These are phyloP conservation scores for Probosciger aterrimus DNA, from an alignment of 2,113 vertebrate species.

Conservation along the genomic window DNA sequence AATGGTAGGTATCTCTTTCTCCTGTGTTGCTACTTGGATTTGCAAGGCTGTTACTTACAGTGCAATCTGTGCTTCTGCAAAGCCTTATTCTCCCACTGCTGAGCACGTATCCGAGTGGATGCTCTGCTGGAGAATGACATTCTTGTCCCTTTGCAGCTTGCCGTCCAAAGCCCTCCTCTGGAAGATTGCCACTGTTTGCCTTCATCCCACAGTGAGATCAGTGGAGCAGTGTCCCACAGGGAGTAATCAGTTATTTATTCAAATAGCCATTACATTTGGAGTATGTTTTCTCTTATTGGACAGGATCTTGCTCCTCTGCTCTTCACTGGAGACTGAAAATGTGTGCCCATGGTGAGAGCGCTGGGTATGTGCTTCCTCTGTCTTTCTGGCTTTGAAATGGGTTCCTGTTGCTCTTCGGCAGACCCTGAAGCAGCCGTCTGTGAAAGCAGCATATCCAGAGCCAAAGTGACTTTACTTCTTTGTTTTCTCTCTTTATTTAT, in stretches of 20 bases:
- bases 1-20: neutral
- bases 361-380: neutral
- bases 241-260: neutral
- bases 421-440: neutral
- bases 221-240: neutral
- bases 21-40: neutral
- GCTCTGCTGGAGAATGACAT: accelerated
- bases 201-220: neutral
- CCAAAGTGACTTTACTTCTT: constrained; percentile 20
- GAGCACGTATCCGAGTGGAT: neutral
- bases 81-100: neutral
- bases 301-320: neutral
- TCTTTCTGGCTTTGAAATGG: constrained; percentile 24
- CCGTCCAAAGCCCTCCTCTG: neutral
- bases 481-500: constrained; percentile 33
- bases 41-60: neutral
- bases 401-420: constrained; percentile 53
- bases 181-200: neutral
- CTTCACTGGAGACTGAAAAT: neutral
- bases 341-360: neutral
- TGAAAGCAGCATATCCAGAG: neutral
- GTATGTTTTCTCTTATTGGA: neutral
- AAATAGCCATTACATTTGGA: neutral
- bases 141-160: neutral
- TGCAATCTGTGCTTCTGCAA: neutral